Base-by-base conservation (phyloP, 2,797 vertebrate species). In the Nothura maculosa region DNA sequence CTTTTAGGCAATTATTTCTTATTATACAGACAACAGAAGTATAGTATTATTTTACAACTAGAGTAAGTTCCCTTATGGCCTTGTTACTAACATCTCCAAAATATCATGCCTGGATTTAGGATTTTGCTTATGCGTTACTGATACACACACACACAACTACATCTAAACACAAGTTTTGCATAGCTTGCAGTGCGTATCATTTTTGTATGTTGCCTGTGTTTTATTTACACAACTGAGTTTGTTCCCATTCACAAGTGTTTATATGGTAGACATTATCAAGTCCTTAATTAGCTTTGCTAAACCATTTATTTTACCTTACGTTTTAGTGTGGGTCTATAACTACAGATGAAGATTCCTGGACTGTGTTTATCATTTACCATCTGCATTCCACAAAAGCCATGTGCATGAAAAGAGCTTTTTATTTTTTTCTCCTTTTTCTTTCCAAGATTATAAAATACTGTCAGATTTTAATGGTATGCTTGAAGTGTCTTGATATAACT, bases 221-320 rank as follows among this genome's bases (percentile, higher is more conserved):
- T 78, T 83, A 89, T 68, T 83, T 78, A 73, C 66, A 83, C 43
- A 81, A 67, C 8, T 32, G 93, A 24, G 85, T 89, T 89, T 66
- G 36, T 81, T 90, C 34, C 54, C 40, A 75, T 87, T 85, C 45
- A 40, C 7, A 5, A 58, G 7, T 38, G 68, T 72, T 96, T 82
- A 58, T 27, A 25, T 61, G 64, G 32, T 18, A 72, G 66, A 68
- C 0, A 45, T 74, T 76, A 74, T 61, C 72, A 57, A 50, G 62
- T 28, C 50, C 20, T 78, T 83, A 78, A 92, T 73, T 22, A 69
- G 48, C 69, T 87, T 78, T 89, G 34, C 58, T 85, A 83, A 95
- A 50, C 40, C n/a, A 50, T 67, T 81, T 34, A 34, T 81, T 92
- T 91, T 63, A 86, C 85, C 74, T 54, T 67, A 57, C 84, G 52